Base-by-base conservation (phyloP, 2,113 vertebrate genomes). In the Rhodinocichla rosea region DNA sequence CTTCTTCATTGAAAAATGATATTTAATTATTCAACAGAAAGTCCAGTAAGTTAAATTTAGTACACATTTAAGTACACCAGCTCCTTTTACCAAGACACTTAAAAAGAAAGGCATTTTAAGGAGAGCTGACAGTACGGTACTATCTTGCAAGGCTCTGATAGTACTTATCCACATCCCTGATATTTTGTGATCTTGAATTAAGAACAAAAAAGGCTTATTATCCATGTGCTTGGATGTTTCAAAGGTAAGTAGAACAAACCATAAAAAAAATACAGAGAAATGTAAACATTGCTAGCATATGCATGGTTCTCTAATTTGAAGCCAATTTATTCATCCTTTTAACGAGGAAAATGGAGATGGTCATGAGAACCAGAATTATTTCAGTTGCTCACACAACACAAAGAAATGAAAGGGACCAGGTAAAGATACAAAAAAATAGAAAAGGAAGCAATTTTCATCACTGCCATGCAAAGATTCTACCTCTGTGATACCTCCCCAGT, bases 141-240 rank as follows among this genome's bases (percentile, higher is more conserved):
- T 49, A 3, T 18, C 24, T 4, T 70, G 35, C 59, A 90, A 6
- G 44, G 18, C 19, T 74, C 67, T 57, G 37, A 45, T 37, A 65
- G 59, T 11, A 19, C 18, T 45, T 50, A 59, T 39, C 19, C 23
- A 40, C 19, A 40, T 30, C 15, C 75, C 65, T 90, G 62, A 63
- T 73, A 90, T 65, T 63, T 70, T 86, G 71, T 45, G 13, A 93
- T 83, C 81, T 83, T 81, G 52, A 96, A 88, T 87, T 89, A 89
- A 96, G 56, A 96, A 87, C 22, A 80, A 92, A 91, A 97, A 95
- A 87, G 45, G 47, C 73, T 92, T 75, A 64, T 74, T 90, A 87
- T 33, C 40, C 42, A 67, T 27, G 16, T 35, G 18, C 65, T 95
- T 92, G 83, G 65, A 95, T 27, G 63, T 93, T 94, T 90, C 87